These are phyloP conservation scores for Drosophila kikkawai DNA, from an alignment of 1,140 invertebrate species.

Conservation along the genomic window DNA sequence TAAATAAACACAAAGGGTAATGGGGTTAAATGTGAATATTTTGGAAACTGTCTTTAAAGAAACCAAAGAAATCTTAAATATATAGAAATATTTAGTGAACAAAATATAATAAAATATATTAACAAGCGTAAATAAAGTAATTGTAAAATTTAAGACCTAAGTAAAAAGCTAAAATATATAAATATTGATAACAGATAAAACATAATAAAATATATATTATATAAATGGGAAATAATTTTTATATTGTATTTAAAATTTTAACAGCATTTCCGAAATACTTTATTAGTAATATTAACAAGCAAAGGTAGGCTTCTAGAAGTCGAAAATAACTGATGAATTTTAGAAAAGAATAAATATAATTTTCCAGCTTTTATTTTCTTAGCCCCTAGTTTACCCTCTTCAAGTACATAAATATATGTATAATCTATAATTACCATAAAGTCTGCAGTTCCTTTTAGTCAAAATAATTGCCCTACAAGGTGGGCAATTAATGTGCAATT, in stretches of 20 bases:
- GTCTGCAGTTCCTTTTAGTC: neutral
- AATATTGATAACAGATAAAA: neutral
- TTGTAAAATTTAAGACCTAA: too few species aligned
- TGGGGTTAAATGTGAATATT: neutral
- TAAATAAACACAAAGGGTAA: neutral
- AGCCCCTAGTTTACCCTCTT: neutral
- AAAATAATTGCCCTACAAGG: neutral
- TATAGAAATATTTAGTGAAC: neutral
- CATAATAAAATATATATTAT: too few species aligned
- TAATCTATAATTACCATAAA: too few species aligned
- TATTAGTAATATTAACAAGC: neutral
- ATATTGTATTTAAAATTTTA: neutral
- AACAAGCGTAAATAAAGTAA: too few species aligned
- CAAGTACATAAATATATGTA: neutral
- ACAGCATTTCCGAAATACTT: neutral
- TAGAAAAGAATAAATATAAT: too few species aligned
- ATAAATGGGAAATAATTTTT: neutral
- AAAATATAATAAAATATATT: too few species aligned
- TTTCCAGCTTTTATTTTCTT: neutral
- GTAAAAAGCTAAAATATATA: neutral
- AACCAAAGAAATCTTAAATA: neutral
- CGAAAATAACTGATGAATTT: neutral
- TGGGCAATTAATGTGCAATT: constrained; percentile 33
- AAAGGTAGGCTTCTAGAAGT: neutral
- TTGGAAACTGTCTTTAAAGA: neutral